Evolutionary conservation across 2,797 vertebrate genomes (phyloP).

Genomic region (Bucorvus abyssinicus): DNA sequence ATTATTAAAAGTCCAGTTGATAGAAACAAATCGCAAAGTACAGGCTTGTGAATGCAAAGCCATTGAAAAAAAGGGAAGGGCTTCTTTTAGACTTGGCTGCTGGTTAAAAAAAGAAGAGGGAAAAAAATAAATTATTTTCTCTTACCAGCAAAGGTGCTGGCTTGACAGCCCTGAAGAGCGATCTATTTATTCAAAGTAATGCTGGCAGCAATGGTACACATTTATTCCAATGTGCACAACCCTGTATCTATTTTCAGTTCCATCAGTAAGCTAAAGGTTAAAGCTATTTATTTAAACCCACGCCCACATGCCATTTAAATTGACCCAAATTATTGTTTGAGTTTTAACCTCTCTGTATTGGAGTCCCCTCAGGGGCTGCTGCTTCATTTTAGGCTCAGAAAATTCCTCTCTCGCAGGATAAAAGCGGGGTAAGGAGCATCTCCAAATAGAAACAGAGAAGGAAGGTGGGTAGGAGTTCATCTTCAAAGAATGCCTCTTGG

Average conservation of each 20-base stretch:
- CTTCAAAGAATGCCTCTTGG: not conserved
- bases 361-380: conserved; percentile 40
- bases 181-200: conserved; percentile 62
- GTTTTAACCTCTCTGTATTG: conserved; percentile 52
- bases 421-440: not conserved
- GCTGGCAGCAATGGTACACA: conserved; percentile 40
- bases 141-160: not conserved
- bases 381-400: conserved; percentile 48
- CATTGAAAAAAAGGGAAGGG: not conserved
- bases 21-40: not conserved
- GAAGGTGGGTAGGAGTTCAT: not conserved
- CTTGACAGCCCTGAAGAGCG: conserved; percentile 40
- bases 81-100: not conserved
- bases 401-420: conserved; percentile 37
- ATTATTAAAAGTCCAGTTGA: not conserved
- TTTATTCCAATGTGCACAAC: not conserved
- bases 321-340: conserved; percentile 62
- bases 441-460: conserved; percentile 27
- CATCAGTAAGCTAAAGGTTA: conserved; percentile 63
- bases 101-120: not conserved
- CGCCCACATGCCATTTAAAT: conserved; percentile 60
- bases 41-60: not conserved
- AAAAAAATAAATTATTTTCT: not conserved
- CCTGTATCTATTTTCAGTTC: conserved; percentile 38
- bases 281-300: conserved; percentile 67